Evolutionary conservation across 2,113 vertebrate species (phyloP).

Genomic region (Lagopus leucura): DNA sequence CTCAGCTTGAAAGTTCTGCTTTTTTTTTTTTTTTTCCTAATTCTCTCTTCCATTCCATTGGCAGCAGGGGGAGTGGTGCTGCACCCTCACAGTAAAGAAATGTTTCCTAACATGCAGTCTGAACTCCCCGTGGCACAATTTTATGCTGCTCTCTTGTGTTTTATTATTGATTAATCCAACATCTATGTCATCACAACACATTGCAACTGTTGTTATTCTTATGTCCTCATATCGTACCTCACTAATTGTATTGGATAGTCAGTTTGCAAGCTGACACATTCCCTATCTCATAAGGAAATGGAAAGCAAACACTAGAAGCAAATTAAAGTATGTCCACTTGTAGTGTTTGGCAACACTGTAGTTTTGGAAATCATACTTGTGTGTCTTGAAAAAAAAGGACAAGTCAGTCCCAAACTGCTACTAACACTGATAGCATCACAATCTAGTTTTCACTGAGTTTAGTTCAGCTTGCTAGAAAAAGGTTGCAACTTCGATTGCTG

Average conservation of each 20-base stretch:
- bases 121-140: not conserved
- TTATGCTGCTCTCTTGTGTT: not conserved
- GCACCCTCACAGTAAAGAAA: not conserved
- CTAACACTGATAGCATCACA: not conserved
- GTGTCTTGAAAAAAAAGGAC: not conserved
- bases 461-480: not conserved
- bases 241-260: not conserved
- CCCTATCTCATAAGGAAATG: not conserved
- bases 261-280: not conserved
- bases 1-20: no score
- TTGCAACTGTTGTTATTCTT: not conserved
- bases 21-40: no score
- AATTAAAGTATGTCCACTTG: not conserved
- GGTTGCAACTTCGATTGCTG: accelerated
- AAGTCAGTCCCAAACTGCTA: not conserved
- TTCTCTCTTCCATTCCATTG: no score
- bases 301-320: not conserved
- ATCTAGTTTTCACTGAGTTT: not conserved
- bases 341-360: not conserved
- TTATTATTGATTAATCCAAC: not conserved
- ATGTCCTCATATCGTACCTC: not conserved
- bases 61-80: no score
- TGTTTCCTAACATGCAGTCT: not conserved
- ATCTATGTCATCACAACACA: not conserved
- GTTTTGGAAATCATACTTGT: not conserved